phyloP scores from a whole-genome alignment of 2,888 invertebrate genomes.

The Blomia tropicalis region DNA sequence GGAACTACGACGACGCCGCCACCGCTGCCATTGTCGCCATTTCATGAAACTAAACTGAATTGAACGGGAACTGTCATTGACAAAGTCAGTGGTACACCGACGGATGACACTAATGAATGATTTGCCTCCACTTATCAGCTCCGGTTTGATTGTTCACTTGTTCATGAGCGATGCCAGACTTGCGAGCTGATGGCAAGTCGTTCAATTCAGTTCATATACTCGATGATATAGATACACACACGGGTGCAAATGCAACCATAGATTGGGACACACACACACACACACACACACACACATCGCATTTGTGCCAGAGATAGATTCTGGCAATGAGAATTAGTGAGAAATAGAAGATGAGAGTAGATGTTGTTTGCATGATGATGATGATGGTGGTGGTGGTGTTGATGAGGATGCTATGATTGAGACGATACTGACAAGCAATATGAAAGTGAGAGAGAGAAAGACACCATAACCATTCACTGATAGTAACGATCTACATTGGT shows the following conservation, averaged over 20 bases:
- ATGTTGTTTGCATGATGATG: too few relatives aligned
- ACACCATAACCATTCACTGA: too few relatives aligned
- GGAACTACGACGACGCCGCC: neutral
- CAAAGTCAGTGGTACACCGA: neutral
- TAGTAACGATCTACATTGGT: too few relatives aligned
- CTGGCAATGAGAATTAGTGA: neutral
- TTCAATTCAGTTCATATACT: too few relatives aligned
- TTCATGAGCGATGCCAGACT: neutral
- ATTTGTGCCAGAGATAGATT: neutral
- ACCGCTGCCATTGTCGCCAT: neutral
- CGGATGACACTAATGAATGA: slow-evolving; percentile 13
- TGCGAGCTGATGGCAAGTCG: too few relatives aligned
- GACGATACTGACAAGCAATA: slow-evolving; percentile 11
- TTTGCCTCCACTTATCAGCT: slow-evolving; percentile 15
- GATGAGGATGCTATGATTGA: too few relatives aligned
- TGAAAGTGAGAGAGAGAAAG: too few relatives aligned
- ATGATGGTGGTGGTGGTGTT: too few relatives aligned
- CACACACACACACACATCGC: too few relatives aligned
- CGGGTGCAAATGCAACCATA: neutral
- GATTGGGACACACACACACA: too few relatives aligned
- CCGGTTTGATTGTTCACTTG: slow-evolving; percentile 9
- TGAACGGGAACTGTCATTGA: slow-evolving; percentile 10
- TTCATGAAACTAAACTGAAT: neutral
- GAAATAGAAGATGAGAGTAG: neutral
- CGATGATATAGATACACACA: neutral